A percentile compares a stretch with the other conserved stretches of the same genome.
phyloP scores from a whole-genome alignment of 1,140 invertebrate genomes.

The Linepithema humile region DNA sequence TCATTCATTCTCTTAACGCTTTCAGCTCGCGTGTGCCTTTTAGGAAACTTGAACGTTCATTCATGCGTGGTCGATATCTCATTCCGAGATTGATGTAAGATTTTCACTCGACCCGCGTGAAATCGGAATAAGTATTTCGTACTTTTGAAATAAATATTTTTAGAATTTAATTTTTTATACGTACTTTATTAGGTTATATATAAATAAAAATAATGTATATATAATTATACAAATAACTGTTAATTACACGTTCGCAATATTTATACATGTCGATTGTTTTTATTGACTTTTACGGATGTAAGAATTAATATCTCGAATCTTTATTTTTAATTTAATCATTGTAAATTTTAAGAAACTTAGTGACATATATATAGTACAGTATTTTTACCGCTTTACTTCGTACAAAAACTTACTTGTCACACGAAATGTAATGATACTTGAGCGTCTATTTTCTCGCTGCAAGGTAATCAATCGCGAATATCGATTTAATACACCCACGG shows the following conservation, averaged over 20 bases:
- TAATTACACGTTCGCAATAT: not conserved
- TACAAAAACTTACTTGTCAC: constrained; percentile 1
- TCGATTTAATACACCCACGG: constrained; percentile 46
- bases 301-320: not conserved
- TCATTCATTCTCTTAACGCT: not conserved
- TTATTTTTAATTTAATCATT: not conserved
- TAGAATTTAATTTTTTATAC: not conserved
- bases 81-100: not conserved
- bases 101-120: constrained; percentile 5
- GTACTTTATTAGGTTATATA: not conserved
- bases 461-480: constrained; percentile 43
- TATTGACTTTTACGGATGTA: not conserved
- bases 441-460: constrained; percentile 40
- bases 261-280: not conserved
- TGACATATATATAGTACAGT: no score
- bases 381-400: not conserved
- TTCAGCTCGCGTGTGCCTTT: constrained; percentile 19
- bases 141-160: not conserved
- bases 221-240: not conserved
- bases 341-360: not conserved
- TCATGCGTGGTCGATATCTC: constrained; percentile 22
- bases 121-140: not conserved
- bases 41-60: constrained; percentile 37
- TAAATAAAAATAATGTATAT: not conserved
- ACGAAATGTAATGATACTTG: constrained; percentile 20